These are phyloP conservation scores for Amiota communis DNA, from an alignment of 2,888 invertebrate species.

Conservation along the genomic window DNA sequence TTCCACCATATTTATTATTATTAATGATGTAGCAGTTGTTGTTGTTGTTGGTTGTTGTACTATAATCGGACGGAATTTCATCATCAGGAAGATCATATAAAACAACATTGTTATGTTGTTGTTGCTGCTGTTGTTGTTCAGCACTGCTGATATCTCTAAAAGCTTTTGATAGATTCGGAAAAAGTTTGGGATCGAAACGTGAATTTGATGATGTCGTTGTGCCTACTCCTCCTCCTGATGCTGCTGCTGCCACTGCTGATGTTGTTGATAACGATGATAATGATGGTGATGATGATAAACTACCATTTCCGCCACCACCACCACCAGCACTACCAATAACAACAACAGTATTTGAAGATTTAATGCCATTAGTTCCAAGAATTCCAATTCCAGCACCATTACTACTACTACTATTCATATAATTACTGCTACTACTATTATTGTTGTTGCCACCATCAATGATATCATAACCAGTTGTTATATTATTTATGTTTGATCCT, in stretches of 20 bases:
- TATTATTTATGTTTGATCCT: slow-evolving; percentile 16
- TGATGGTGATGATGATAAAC: neutral
- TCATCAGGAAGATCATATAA: slow-evolving; percentile 58
- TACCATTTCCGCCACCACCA: no score
- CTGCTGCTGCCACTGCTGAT: slow-evolving; percentile 50
- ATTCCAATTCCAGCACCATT: neutral
- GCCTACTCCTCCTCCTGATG: neutral
- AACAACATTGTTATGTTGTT: neutral
- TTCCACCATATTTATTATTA: slow-evolving; percentile 22
- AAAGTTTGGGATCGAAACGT: slow-evolving; percentile 83
- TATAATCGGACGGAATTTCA: slow-evolving; percentile 65
- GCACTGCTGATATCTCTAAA: slow-evolving; percentile 64
- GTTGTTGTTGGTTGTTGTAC: slow-evolving; percentile 53
- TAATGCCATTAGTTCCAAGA: neutral
- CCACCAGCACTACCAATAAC: no score
- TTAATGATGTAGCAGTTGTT: slow-evolving; percentile 31
- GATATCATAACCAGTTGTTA: slow-evolving; percentile 51
- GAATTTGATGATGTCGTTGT: slow-evolving; percentile 53
- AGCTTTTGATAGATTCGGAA: slow-evolving; percentile 85
- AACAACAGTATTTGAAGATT: no score
- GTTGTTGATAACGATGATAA: neutral
- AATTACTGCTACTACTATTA: slow-evolving; percentile 24
- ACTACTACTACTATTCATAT: slow-evolving; percentile 22
- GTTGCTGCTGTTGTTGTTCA: slow-evolving; percentile 30
- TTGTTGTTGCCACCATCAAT: slow-evolving; percentile 46